phyloP scores from a whole-genome alignment of 2,888 invertebrate genomes.

The Parnassius orleans region DNA sequence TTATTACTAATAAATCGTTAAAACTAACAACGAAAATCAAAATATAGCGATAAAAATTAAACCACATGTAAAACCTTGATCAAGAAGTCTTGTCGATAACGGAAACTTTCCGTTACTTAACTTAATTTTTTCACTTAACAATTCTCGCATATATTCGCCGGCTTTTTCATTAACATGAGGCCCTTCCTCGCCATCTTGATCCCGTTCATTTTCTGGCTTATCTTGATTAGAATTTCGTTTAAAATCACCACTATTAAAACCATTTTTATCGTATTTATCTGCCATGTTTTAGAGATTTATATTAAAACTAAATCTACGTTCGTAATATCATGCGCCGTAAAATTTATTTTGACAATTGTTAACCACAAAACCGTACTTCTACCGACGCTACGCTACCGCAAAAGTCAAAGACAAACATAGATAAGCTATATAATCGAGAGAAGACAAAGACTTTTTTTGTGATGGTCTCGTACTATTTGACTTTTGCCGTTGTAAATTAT shows the following conservation, averaged over 20 bases:
- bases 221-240: conserved; percentile 66
- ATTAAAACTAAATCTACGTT: not conserved
- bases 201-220: conserved; percentile 46
- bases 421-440: no score
- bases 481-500: no score
- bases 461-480: no score
- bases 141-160: conserved; percentile 88
- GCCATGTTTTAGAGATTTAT: conserved; percentile 43
- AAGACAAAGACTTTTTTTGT: no score
- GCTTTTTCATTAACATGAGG: conserved; percentile 83
- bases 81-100: conserved; percentile 85
- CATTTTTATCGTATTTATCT: conserved; percentile 69
- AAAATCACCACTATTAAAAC: conserved; percentile 72
- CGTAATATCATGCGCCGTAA: conserved; percentile 2
- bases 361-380: not conserved
- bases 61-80: conserved; percentile 81
- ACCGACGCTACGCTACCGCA: conserved; percentile 5
- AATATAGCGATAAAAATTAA: no score
- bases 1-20: no score
- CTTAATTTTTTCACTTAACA: conserved; percentile 85
- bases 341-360: conserved; percentile 16
- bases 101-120: conserved; percentile 85
- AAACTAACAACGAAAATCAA: no score
- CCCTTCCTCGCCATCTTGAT: conserved; percentile 79
- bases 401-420: no score